Evolutionary conservation across 2,113 vertebrate species (phyloP).

Genomic region (Labeo catla): DNA sequence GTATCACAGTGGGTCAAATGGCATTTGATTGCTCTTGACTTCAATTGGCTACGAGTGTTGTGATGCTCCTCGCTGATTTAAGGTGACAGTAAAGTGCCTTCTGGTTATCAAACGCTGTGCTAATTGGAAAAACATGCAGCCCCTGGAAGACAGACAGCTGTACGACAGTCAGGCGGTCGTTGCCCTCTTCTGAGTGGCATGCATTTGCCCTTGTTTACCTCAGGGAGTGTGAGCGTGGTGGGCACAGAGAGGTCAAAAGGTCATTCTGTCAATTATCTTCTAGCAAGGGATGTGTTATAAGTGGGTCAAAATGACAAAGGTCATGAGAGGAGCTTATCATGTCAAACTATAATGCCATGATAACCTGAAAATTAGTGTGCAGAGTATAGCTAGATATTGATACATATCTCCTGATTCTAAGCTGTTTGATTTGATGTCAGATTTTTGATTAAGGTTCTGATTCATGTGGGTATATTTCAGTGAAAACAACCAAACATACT

Average conservation of each 20-base stretch:
- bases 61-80: conserved; percentile 21
- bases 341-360: no score
- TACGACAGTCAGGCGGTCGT: background rate
- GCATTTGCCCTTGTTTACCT: conserved; percentile 7
- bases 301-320: conserved; percentile 6
- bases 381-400: background rate
- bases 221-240: background rate
- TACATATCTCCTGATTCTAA: background rate
- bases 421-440: background rate
- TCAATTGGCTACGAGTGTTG: background rate
- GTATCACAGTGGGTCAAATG: background rate
- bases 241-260: conserved; percentile 25
- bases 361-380: background rate
- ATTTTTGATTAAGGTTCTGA: background rate
- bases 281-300: background rate
- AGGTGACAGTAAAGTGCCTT: conserved; percentile 23
- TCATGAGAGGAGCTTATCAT: background rate
- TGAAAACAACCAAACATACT: background rate
- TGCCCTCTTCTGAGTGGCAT: background rate
- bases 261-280: background rate
- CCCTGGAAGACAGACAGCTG: background rate
- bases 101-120: conserved; percentile 1
- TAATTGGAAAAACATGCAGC: conserved; percentile 23
- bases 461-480: background rate
- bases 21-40: conserved; percentile 12